Evolutionary conservation across 2,888 invertebrate genomes (phyloP).

Genomic region (Pandemis corylana): DNA sequence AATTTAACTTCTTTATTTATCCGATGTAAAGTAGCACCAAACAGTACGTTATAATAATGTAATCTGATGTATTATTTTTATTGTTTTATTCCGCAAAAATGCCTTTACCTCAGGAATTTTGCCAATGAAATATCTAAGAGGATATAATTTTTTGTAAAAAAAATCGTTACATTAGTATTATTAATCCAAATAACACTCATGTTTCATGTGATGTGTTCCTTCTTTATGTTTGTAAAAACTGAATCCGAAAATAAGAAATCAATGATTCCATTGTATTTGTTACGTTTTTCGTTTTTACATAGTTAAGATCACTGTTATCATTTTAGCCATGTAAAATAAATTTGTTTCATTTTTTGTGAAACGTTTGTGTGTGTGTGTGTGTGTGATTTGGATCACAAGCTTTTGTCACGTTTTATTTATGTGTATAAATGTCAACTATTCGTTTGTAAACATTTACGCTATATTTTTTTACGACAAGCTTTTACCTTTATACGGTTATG

Average conservation of each 20-base stretch:
- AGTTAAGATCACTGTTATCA: neutral
- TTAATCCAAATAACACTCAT: constrained; percentile 4
- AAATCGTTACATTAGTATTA: neutral
- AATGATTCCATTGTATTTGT: neutral
- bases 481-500: constrained; percentile 29
- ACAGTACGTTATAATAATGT: neutral
- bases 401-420: neutral
- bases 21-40: neutral
- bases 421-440: constrained; percentile 1
- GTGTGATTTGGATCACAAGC: neutral
- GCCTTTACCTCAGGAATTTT: no score
- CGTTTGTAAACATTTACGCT: constrained; percentile 18
- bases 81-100: no score
- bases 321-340: neutral
- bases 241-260: neutral
- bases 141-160: neutral
- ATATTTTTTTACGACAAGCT: constrained; percentile 21
- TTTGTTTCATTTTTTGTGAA: neutral
- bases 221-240: neutral
- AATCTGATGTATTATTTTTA: neutral
- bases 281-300: neutral
- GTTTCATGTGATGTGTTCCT: neutral
- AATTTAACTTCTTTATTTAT: neutral
- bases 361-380: neutral
- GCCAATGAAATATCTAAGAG: neutral